Evolutionary conservation across 2,888 invertebrate species (phyloP).

Genomic region (Lasioglossum morio): DNA sequence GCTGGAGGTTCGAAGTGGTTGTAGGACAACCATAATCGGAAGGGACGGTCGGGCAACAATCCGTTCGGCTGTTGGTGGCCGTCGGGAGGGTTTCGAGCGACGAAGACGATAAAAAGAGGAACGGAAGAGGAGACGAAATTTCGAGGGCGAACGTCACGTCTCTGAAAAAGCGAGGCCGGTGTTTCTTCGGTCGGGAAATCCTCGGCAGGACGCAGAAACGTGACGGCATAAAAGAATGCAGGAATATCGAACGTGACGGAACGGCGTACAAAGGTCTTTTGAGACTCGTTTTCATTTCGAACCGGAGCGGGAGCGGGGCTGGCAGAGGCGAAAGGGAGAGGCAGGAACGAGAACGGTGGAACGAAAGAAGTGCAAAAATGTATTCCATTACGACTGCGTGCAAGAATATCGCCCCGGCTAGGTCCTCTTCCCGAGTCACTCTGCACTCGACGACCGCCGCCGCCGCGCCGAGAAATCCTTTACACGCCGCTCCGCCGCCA

Average conservation of each 20-base stretch:
- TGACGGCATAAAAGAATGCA: conserved; percentile 67
- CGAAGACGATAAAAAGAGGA: neutral
- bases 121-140: neutral
- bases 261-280: conserved; percentile 71
- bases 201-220: conserved; percentile 51
- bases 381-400: conserved; percentile 63
- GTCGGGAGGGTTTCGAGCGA: neutral
- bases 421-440: conserved; percentile 10
- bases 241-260: conserved; percentile 71
- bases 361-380: conserved; percentile 54
- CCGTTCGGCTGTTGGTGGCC: neutral
- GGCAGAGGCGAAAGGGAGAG: neutral
- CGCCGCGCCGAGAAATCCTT: conserved; percentile 31
- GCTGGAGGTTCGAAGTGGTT: neutral
- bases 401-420: conserved; percentile 50
- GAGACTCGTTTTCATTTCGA: conserved; percentile 70
- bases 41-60: conserved; percentile 1
- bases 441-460: conserved; percentile 36
- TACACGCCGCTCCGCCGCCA: conserved; percentile 3
- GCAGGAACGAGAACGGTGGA: conserved; percentile 5
- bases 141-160: conserved; percentile 40
- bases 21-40: conserved; percentile 3
- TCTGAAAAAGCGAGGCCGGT: conserved; percentile 20
- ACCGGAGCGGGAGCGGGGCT: conserved; percentile 32
- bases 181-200: conserved; percentile 44